Base-by-base conservation (phyloP, 2,888 invertebrate genomes). In the Neoscelio sp. region DNA sequence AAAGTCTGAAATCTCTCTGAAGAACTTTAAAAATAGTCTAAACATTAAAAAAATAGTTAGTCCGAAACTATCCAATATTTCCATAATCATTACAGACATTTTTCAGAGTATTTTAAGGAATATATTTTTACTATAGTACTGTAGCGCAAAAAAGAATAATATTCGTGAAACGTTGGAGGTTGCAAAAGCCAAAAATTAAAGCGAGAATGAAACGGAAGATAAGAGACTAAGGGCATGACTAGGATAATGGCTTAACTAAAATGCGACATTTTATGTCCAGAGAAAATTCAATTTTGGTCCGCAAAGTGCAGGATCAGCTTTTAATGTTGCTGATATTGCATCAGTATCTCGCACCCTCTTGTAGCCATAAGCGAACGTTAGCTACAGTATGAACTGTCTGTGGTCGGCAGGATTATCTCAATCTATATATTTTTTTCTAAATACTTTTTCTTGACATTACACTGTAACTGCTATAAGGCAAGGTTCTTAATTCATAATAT, bases 261-360 rank as follows among this genome's bases (percentile, higher is more conserved):
- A 82, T 75, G 83, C 82, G 82, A 84, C 83, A 81, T 84, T 87
- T 84, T 83, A 84, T 83, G 83, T 78, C 82, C 70, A 64, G 79
- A 74, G 80, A 79, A 84, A 84, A 87, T 85, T 87, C 83, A 84
- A 86, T 85, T 86, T 84, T 80, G 80, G 74, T 79, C 58, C 75
- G 77, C 84, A 84, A 86, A 85, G 85, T 84, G 85, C 85, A 76
- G 82, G 83, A 85, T 86, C 85, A 81, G 84, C 83, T 85, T 84
- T 85, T 85, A 85, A 86, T 82, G 84, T 80, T 80, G 78, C 78
- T 82, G 83, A 84, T 85, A 85, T 84, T 82, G 82, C 82, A 70
- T 54, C 73, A 46, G 64, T 62, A 62, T 71, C 73, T 67, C 62
- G 38, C 60, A 35, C 46, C 67, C 58, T 40, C 35, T 5, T 28